Conservation (phyloP, 2,888 invertebrate species). For the Uloborus plumipes region DNA sequence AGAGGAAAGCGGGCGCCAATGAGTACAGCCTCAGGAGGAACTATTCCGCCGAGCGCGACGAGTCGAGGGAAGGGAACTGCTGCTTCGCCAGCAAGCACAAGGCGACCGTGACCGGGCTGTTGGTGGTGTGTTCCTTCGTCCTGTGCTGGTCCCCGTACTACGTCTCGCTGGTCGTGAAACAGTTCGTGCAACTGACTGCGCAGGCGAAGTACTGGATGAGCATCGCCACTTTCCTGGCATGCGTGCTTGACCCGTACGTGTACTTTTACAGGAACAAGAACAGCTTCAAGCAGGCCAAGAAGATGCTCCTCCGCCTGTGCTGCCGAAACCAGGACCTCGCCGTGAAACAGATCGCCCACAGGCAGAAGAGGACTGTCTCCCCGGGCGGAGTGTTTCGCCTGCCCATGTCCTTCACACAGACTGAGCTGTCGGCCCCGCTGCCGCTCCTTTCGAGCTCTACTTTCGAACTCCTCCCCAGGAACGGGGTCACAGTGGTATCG, state of each 20-base stretch:
- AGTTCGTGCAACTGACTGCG: conserved; percentile 5
- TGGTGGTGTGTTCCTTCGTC: conserved; percentile 81
- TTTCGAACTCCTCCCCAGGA: not conserved
- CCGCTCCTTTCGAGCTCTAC: not conserved
- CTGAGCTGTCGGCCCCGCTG: conserved; percentile 12
- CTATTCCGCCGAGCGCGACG: conserved; percentile 24
- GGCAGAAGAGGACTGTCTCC: not conserved
- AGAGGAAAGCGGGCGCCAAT: conserved; percentile 22
- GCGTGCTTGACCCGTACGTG: conserved; percentile 81
- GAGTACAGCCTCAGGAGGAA: conserved; percentile 77
- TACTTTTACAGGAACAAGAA: conserved; percentile 83
- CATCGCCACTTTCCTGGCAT: conserved; percentile 76
- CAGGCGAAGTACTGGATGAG: not conserved
- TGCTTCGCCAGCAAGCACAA: conserved; percentile 84
- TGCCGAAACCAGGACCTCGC: not conserved
- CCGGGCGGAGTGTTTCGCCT: conserved; percentile 21
- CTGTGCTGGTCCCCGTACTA: conserved; percentile 76
- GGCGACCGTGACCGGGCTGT: conserved; percentile 86
- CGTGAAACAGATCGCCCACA: not conserved
- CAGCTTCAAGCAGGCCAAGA: conserved; percentile 74
- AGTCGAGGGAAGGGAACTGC: conserved; percentile 81
- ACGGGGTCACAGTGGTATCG: too few species aligned
- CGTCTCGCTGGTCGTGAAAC: conserved; percentile 71
- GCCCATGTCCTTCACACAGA: conserved; percentile 22
- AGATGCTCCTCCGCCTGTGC: conserved; percentile 8